phyloP scores from a whole-genome alignment of 2,888 invertebrate genomes.

The Drosophila gaucha region DNA sequence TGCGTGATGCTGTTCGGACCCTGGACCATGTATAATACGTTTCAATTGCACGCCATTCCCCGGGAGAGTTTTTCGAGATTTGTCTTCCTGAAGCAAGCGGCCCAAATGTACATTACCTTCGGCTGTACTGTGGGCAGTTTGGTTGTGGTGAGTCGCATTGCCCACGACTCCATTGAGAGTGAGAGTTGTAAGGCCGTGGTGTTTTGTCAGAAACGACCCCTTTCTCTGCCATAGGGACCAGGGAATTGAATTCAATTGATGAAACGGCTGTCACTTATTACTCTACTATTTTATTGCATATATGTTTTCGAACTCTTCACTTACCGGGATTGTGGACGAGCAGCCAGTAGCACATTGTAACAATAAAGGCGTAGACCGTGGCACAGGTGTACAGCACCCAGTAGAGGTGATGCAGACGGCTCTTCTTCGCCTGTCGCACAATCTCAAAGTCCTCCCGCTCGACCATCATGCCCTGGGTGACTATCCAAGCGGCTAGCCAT shows the following conservation, averaged over 20 bases:
- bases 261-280: too few species aligned
- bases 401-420: slow-evolving; percentile 83
- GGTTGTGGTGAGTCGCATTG: slow-evolving; percentile 20
- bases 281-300: background rate
- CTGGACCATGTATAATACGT: slow-evolving; percentile 64
- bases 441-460: slow-evolving; percentile 85
- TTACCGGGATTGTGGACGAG: slow-evolving; percentile 90
- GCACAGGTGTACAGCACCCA: slow-evolving; percentile 85
- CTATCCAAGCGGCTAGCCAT: slow-evolving; percentile 85
- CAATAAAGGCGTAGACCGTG: slow-evolving; percentile 85
- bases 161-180: slow-evolving; percentile 27
- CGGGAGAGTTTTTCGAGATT: background rate
- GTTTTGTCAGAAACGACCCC: slow-evolving; percentile 24
- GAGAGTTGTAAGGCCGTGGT: slow-evolving; percentile 23
- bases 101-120: slow-evolving; percentile 53
- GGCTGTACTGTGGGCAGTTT: slow-evolving; percentile 44
- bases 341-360: slow-evolving; percentile 85
- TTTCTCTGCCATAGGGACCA: background rate
- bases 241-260: background rate
- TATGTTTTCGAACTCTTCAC: slow-evolving; percentile 18
- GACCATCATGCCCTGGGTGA: slow-evolving; percentile 85
- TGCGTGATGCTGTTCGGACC: slow-evolving; percentile 61
- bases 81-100: slow-evolving; percentile 43
- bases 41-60: slow-evolving; percentile 25
- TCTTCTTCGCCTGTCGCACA: slow-evolving; percentile 84